Evolutionary conservation across 2,888 invertebrate genomes (phyloP), one percentile per base, ranked within the genome.

Genomic region (Teleiodes luculella): DNA sequence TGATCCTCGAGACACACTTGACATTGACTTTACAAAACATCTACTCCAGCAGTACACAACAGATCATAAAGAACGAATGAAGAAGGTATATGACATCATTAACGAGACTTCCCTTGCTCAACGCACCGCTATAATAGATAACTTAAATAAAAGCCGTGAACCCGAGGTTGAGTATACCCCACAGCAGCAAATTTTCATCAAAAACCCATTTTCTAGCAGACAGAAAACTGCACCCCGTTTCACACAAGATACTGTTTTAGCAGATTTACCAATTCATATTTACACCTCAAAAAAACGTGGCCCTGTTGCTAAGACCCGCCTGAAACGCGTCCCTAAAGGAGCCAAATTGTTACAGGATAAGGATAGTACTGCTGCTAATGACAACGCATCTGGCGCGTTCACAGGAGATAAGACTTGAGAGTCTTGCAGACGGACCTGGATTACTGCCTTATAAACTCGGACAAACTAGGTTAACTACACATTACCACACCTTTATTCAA

Each of bases 181-280:
- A 1, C 3, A 28, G 1, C 45, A 24, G 28, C 28, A 45, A 3
- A 10, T 45, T 4, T 45, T 28, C 8, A 45, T 45, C 7, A 41
- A 8, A 3, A 41, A 41, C 20, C 41, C 41, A 10, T 16, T 18
- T 41, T 5, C 41, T 1, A 45, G 45, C 28, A 4, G 45, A 11
- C 45, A 45, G 28, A 45, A 45, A n/a, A 28, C 28, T 24, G 45
- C 66, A 2, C 61, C 65, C 0, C 57, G 67, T 0, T 67, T 53
- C 20, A 67, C 63, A 0, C 61, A 60, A 0, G 67, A 67, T 24
- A 60, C 28, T 0, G 65, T 66, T 0, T 7, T 67, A 24, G 63
- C 62, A 0, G 57, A 66, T 31, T 28, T 67, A 1, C 66, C 66
- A 0, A 64, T 66, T 4, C 67, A 66, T 28, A 65, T 64, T 0